A percentile compares a stretch with the other conserved stretches of the same genome.
Conservation (phyloP, 2,797 vertebrate species). For the Leptoclinus maculatus region DNA sequence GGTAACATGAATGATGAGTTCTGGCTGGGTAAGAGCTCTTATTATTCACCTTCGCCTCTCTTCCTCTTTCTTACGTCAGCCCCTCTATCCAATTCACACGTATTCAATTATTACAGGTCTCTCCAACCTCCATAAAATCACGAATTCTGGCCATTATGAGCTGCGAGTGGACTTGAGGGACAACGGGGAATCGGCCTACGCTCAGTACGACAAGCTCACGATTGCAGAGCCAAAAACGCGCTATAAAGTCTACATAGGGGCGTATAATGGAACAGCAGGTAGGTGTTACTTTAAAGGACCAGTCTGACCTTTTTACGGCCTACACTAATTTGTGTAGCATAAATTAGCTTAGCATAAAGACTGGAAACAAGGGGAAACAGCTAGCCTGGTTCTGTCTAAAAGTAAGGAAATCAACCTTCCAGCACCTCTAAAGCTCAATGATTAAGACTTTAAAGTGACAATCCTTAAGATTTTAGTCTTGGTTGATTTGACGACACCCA, state of each 20-base stretch:
- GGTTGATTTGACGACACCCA: neutral
- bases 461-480: neutral
- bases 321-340: too few relatives aligned
- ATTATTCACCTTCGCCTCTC: neutral
- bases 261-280: slow-evolving; percentile 94
- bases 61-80: neutral
- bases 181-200: slow-evolving; percentile 84
- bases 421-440: neutral
- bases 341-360: slow-evolving; percentile 6
- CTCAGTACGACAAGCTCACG: slow-evolving; percentile 89
- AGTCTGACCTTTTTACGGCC: neutral
- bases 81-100: neutral
- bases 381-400: neutral
- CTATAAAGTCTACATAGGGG: slow-evolving; percentile 89
- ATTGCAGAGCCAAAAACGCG: slow-evolving; percentile 88
- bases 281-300: neutral
- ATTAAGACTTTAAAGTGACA: neutral
- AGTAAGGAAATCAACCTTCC: neutral
- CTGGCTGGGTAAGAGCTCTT: slow-evolving; percentile 88
- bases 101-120: slow-evolving; percentile 83
- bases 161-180: slow-evolving; percentile 93
- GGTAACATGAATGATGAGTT: slow-evolving; percentile 92
- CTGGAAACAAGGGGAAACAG: neutral
- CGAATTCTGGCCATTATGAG: slow-evolving; percentile 89
- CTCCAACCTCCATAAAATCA: slow-evolving; percentile 92